phyloP scores from a whole-genome alignment of 92 coral and sea anemone species.

The Scolanthus callimorphus region DNA sequence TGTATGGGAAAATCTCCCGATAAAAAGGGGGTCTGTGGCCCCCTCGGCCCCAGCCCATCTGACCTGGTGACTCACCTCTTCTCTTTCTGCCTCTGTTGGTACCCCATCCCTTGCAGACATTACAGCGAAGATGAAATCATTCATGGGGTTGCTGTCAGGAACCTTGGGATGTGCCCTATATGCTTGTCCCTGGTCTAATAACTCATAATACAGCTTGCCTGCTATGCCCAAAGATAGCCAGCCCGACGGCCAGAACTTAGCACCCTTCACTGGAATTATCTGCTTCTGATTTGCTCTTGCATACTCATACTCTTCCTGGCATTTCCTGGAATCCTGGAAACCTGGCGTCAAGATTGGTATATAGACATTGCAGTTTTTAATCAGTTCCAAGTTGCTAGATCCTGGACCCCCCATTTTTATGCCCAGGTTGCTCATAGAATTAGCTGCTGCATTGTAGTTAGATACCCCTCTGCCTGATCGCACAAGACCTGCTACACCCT shows the following conservation, averaged over 20 bases:
- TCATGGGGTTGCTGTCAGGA: conserved; percentile 70
- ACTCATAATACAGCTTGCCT: conserved; percentile 66
- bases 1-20: no score
- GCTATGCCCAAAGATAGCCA: conserved; percentile 73
- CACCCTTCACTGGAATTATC: conserved; percentile 73
- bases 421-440: conserved; percentile 11
- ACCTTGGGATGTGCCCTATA: conserved; percentile 48
- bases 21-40: no score
- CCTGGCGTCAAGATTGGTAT: conserved; percentile 56
- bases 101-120: conserved; percentile 45
- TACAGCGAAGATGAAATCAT: conserved; percentile 73
- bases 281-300: conserved; percentile 54
- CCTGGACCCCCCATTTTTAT: conserved; percentile 43
- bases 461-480: conserved; percentile 39
- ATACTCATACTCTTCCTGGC: conserved; percentile 58
- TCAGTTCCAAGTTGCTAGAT: conserved; percentile 21
- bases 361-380: conserved; percentile 53
- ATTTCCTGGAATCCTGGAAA: conserved; percentile 37
- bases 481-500: conserved; percentile 43
- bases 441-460: conserved; percentile 29
- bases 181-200: conserved; percentile 46
- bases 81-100: conserved; percentile 62
- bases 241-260: conserved; percentile 58
- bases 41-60: no score
- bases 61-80: conserved; percentile 40